These are phyloP conservation scores for Myopa tessellatipennis DNA, from an alignment of 2,888 invertebrate genomes.

Conservation along the genomic window DNA sequence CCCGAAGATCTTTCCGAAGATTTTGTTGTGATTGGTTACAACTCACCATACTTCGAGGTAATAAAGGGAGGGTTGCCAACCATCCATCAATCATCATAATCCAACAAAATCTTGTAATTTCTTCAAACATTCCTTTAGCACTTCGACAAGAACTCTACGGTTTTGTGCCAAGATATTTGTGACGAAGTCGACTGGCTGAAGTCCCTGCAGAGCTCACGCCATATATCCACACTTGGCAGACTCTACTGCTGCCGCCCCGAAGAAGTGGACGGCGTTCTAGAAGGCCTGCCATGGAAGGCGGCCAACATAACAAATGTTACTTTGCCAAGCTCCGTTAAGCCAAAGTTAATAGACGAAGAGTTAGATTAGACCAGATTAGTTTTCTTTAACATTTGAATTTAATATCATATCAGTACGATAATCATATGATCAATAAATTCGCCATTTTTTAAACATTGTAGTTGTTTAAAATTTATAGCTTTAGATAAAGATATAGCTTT, in stretches of 20 bases:
- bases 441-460: neutral
- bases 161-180: constrained; percentile 35
- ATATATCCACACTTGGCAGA: constrained; percentile 7
- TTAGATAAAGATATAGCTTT: no score
- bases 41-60: constrained; percentile 38
- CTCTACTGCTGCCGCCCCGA: constrained; percentile 26
- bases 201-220: neutral
- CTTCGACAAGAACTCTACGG: constrained; percentile 24
- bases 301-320: neutral
- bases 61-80: neutral
- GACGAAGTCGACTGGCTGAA: constrained; percentile 33
- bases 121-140: neutral
- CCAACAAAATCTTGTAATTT: no score
- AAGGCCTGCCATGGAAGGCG: constrained; percentile 21
- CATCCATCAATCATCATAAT: no score
- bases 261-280: constrained; percentile 6
- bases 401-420: no score
- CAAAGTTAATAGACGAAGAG: no score
- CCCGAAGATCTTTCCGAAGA: neutral
- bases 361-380: no score
- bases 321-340: no score
- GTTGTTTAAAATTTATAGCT: neutral
- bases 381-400: no score
- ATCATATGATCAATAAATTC: no score
- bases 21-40: constrained; percentile 30